Evolutionary conservation across 2,888 invertebrate species (phyloP).

Genomic region (Nemurella pictetii): DNA sequence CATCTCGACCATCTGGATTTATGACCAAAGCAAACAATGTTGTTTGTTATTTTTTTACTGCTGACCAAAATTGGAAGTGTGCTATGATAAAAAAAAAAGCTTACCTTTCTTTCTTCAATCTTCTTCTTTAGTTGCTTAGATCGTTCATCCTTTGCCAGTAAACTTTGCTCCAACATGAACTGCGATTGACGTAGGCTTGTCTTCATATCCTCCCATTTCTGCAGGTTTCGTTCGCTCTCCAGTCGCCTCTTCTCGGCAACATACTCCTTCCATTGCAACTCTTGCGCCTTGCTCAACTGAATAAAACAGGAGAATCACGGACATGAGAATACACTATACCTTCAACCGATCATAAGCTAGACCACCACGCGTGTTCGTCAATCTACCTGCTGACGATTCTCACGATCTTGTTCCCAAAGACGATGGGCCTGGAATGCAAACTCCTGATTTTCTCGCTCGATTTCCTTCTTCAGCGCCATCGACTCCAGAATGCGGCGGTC

Average conservation of each 20-base stretch:
- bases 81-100: background rate
- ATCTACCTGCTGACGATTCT: conserved; percentile 37
- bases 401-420: conserved; percentile 56
- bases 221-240: conserved; percentile 47
- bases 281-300: conserved; percentile 45
- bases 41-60: background rate
- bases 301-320: conserved; percentile 19
- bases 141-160: conserved; percentile 46
- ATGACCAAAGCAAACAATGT: background rate
- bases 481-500: conserved; percentile 58
- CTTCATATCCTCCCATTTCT: conserved; percentile 47
- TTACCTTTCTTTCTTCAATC: conserved; percentile 47
- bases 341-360: background rate
- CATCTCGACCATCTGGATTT: conserved; percentile 41
- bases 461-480: conserved; percentile 56
- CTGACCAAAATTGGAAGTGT: background rate
- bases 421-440: conserved; percentile 57
- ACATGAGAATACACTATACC: background rate
- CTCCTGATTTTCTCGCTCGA: conserved; percentile 53
- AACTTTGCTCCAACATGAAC: conserved; percentile 46
- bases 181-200: conserved; percentile 46
- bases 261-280: conserved; percentile 47
- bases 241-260: conserved; percentile 46
- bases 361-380: background rate
- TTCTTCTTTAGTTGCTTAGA: conserved; percentile 46